Evolutionary conservation across 2,888 invertebrate species (phyloP), one percentile per base, ranked within the genome.

Genomic region (Lepeophtheirus nordmannii): DNA sequence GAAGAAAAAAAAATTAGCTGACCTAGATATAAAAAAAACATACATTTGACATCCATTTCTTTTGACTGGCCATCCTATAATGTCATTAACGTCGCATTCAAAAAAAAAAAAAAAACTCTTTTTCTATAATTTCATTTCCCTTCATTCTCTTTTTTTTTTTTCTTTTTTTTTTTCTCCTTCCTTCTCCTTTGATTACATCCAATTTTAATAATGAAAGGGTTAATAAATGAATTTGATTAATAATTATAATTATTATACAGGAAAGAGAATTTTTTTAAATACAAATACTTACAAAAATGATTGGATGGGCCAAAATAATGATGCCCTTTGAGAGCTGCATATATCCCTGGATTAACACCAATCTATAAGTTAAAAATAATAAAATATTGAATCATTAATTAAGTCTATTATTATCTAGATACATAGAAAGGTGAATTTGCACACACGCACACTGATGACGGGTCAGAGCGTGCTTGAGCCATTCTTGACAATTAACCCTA

Each of bases 251-350:
- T 56, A 56, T 40, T 64, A 60, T 60, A 60, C 58, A 23, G 40
- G 22, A 23, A 65, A 20, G n/a, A 60, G 11, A 14, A 46, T 56
- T 65, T 46, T 30, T 20, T 23, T 37, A 60, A 14, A 64, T 20
- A 65, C 8, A 62, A 37, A 23, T 61, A 79, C 83, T 82, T 75
- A 84, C 96, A 97, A 80, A 97, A 96, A 80, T 97, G 97, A 80
- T 97, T 97, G 59, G 96, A 96, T 59, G 94, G 94, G 64, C 96
- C 96, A 65, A 96, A 94, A 80, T 97, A 97, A 78, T 97, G 94
- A 78, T 96, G 96, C 2, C 94, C 94, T 77, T 93, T 92, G 79
- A 91, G 93, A 70, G 96, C 96, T 70, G 96, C 94, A 79, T 91
- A 92, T 73, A 94, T 80, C 1, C 96, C 94, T 12, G 96, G 96